Base-by-base conservation (phyloP, 2,113 vertebrate genomes). In the Oreochromis aureus region DNA sequence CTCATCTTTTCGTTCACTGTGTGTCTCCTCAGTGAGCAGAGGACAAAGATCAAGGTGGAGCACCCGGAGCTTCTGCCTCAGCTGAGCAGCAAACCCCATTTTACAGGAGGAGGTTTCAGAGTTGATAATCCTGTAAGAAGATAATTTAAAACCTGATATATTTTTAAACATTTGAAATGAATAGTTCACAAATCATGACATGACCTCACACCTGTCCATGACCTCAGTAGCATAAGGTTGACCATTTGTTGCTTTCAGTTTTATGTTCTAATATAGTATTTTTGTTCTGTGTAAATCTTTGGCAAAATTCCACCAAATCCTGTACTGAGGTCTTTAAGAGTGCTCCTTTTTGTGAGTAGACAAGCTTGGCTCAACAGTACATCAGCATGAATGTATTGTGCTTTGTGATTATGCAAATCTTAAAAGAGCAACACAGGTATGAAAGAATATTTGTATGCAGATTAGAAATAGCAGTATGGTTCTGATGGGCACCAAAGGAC, bases 101-200 rank as follows among this genome's bases (percentile, higher is more conserved):
- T 92, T 56, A 90, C 86, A 0, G 93, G 93, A 39, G 92, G 92
- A 80, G 93, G 93, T 78, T 95, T 95, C 80, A 92, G 86, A 80
- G 71, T 94, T 5, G 80, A 94, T 66, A 81, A 90, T 58, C 92
- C 89, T 15, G 51, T 85, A 22, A 91, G 39, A 54, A 90, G 61
- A 90, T 89, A 34, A 83, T 5, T 73, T 22, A 30, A 30, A 76
- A 76, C 16, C 22, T 11, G 0, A 76, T 24, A 48, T 27, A 27
- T 27, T 76, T 73, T 76, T 19, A 78, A 51, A 7, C 71, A 48
- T 76, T 76, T 22, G 18, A 46, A 73, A 73, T 30, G 22, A 27
- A 76, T 30, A 48, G 41, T 30, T 48, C 13, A 19, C 3, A 76
- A 73, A 0, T 39, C 34, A 39, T 7, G 10, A 69, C 63, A 69